Evolutionary conservation across 1,140 invertebrate species (phyloP), one percentile per base, ranked within the genome.

Genomic region (Drosophila orosa): DNA sequence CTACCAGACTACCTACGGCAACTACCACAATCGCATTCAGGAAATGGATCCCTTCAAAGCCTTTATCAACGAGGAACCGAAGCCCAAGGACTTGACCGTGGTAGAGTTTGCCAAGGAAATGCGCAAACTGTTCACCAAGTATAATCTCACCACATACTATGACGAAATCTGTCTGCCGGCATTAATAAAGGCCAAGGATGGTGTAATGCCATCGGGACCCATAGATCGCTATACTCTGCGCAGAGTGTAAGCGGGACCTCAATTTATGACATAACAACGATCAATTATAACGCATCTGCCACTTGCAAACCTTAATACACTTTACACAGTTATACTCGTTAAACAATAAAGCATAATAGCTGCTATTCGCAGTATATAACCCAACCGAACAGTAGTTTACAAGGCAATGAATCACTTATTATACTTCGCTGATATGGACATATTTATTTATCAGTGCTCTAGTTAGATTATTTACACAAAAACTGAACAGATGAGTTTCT

Each of bases 91-190:
- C 8, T 24, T 84, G 29, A 29, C 59, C 4, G 8, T 78, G 8
- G 55, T 56, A 0, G 19, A 39, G 3, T 86, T 86, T 45, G 42
- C 24, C 8, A 55, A 69, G 19, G 68, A 44, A 24, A 87, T 89
- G 77, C 84, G 84, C 10, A 87, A 89, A 19, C 50, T 84, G 0
- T 87, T 89, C 10, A 79, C 65, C n/a, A 89, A 89, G 39, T 89
- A 84, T n/a, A 55, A 67, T 37, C 13, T 84, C 7, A 45, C 65
- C 8, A 89, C 84, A 2, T 89, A 89, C 9, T 89, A 50, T n/a
- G 84, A 89, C 8, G 62, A 73, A 0, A 45, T 80, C 9, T 89
- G 84, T n/a, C 24, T 84, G n/a, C 84, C 84, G 31, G 73, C 84
- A 1, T n/a, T 87, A 35, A 13, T 84, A 0, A 77, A 66, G 22